Evolutionary conservation across 2,797 vertebrate genomes (phyloP), one percentile per base, ranked within the genome.

Genomic region (Cottoperca gobio): DNA sequence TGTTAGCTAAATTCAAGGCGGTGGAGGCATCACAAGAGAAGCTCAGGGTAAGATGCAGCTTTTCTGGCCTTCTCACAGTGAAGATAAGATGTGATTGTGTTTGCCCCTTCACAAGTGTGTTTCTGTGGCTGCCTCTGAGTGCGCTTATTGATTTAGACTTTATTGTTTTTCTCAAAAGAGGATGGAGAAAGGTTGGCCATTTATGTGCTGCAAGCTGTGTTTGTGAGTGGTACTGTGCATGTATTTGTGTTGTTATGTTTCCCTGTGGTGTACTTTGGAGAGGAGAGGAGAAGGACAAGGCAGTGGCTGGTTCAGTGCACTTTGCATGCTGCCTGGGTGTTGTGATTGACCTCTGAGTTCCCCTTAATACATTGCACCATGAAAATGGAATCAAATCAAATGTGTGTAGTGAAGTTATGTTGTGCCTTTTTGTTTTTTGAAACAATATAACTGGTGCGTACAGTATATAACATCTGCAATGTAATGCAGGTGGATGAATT

Each of bases 201-300:
- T 49, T 54, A 48, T 53, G 24, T 54, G 53, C 62, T 14, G 45
- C 70, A 61, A 37, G 73, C 59, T 82, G 64, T 54, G 70, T 48
- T 39, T 64, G 66, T 67, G 61, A 69, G 74, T 40, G 62, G 37
- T 40, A 19, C 23, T 26, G 42, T 39, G 65, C 60, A 59, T 78
- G 35, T 63, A 7, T 76, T 65, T 64, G 64, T 58, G 68, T 37
- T 73, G 21, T 48, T 12, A 55, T 33, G 69, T 17, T 39, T 65
- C 61, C 82, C 81, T 48, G 77, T 55, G 46, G 73, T 42, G 68
- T 66, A 42, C 62, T 31, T 7, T 64, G 19, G 53, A 78, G 70
- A 70, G 57, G n/a, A 35, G 14, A 59, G 64, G 66, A 43, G 43
- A 46, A 68, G 60, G 53, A 23, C 49, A 39, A 49, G 33, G 37